A percentile compares a stretch with the other conserved stretches of the same genome.
These are phyloP conservation scores for Oscheius sp. DNA, from an alignment of 2,888 invertebrate species.

Conservation along the genomic window DNA sequence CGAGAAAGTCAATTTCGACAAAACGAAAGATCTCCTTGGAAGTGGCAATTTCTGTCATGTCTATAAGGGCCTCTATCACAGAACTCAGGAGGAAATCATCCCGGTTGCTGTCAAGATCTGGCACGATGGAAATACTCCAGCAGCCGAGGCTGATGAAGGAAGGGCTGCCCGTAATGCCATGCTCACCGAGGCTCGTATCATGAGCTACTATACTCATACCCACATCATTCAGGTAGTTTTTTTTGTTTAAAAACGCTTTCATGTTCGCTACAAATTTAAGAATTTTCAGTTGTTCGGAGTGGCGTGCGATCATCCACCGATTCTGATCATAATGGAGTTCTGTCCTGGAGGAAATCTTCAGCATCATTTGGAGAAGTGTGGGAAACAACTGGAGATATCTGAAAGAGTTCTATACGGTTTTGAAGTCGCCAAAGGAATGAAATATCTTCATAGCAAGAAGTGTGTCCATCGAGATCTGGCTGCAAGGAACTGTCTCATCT, in stretches of 20 bases:
- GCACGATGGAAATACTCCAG: neutral
- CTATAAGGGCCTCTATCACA: constrained; percentile 37
- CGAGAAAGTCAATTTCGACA: constrained; percentile 39
- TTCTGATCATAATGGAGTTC: constrained; percentile 98
- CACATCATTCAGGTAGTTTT: constrained; percentile 44
- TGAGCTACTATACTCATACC: constrained; percentile 48
- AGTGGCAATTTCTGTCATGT: constrained; percentile 46
- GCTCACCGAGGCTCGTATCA: constrained; percentile 54
- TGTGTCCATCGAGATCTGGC: constrained; percentile 87
- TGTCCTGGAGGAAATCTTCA: constrained; percentile 74
- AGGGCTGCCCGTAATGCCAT: constrained; percentile 40
- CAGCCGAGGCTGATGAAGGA: constrained; percentile 15
- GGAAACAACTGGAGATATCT: constrained; percentile 11
- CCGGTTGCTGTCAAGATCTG: constrained; percentile 33
- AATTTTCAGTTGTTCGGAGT: constrained; percentile 85
- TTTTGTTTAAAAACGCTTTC: neutral
- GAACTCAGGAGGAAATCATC: constrained; percentile 1
- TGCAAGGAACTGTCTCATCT: constrained; percentile 81
- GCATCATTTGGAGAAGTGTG: constrained; percentile 37
- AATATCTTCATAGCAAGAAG: constrained; percentile 82
- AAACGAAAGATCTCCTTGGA: constrained; percentile 39
- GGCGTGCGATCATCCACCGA: constrained; percentile 93
- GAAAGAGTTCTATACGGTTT: constrained; percentile 40
- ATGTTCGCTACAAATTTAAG: neutral
- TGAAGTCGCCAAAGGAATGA: constrained; percentile 80